A percentile compares a stretch with the other conserved stretches of the same genome.
phyloP scores from a whole-genome alignment of 1,140 invertebrate genomes.

The Battus philenor region DNA sequence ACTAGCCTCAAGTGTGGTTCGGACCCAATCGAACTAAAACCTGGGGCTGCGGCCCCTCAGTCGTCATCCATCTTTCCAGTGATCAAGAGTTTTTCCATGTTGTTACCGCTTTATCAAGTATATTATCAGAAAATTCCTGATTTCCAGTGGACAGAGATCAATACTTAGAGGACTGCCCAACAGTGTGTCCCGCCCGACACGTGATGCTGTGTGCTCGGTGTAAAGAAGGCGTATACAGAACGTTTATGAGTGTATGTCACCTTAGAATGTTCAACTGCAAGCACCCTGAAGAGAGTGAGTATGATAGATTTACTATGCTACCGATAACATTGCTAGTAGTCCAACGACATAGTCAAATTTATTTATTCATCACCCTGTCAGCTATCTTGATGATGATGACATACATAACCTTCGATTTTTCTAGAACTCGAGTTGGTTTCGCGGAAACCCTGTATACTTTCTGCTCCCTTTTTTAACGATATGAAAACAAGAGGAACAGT shows the following conservation, averaged over 20 bases:
- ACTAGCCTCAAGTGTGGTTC: too few relatives aligned
- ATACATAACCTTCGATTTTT: slow-evolving; percentile 14
- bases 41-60: too few relatives aligned
- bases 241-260: slow-evolving; percentile 43
- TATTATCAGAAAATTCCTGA: too few relatives aligned
- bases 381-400: too few relatives aligned
- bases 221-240: slow-evolving; percentile 34
- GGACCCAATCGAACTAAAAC: too few relatives aligned
- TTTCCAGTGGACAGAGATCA: slow-evolving; percentile 26
- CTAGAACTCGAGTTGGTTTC: slow-evolving; percentile 29
- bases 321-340: too few relatives aligned
- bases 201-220: slow-evolving; percentile 44
- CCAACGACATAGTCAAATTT: too few relatives aligned
- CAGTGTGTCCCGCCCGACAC: slow-evolving; percentile 24
- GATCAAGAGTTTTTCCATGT: too few relatives aligned
- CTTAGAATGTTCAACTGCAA: slow-evolving; percentile 36
- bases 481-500: slow-evolving; percentile 16
- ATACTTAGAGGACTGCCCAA: slow-evolving; percentile 32
- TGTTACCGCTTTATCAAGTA: too few relatives aligned
- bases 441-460: slow-evolving; percentile 25
- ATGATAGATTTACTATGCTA: too few relatives aligned
- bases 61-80: too few relatives aligned
- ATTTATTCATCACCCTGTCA: too few relatives aligned
- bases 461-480: slow-evolving; percentile 26
- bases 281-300: slow-evolving; percentile 36